Evolutionary conservation across 2,888 invertebrate species (phyloP), one percentile per base, ranked within the genome.

Genomic region (Disparrhopalites patrizii): DNA sequence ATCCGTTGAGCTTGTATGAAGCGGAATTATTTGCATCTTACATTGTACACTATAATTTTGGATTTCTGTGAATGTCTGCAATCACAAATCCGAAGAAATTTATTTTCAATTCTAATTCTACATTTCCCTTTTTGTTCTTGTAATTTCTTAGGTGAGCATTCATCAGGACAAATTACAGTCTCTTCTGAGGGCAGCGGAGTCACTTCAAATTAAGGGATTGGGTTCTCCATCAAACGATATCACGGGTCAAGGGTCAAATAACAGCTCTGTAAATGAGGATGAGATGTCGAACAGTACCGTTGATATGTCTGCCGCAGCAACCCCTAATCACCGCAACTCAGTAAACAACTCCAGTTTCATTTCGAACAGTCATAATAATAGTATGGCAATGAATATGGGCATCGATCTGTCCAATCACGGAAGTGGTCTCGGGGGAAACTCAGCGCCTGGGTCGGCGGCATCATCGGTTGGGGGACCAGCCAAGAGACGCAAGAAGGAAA

Each of bases 401-500:
- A 74, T 75, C 51, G 75, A 74, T 62, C 55, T 75, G 51, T 75
- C 75, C 13, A 74, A 74, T 60, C 74, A 74, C 51, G 67, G 73
- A 52, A 63, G 51, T 51, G 55, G 51, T 33, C 28, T 40, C 23
- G 60, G 47, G n/a, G 7, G 33, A 0, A 68, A 65, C 51, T 23
- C 38, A 20, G 54, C 64, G 33, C 27, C 62, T 8, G 60, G 65
- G 25, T 64, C 64, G 47, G 43, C 55, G 28, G 58, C 33, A 27
- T 58, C 57, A 50, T 57, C 58, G 31, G 47, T 55, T 38, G 54
- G 54, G 18, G 61, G 60, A 66, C 72, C 73, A 50, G 57, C 72
- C 0, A 75, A 75, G 52, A 54, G 75, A 38, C 64, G 75, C 57
- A 75, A 74, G 74, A 75, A 75, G 71, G 75, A 75, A 61, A 75